Evolutionary conservation across 2,888 invertebrate species (phyloP), one percentile per base, ranked within the genome.

Genomic region (Agelastica alni): DNA sequence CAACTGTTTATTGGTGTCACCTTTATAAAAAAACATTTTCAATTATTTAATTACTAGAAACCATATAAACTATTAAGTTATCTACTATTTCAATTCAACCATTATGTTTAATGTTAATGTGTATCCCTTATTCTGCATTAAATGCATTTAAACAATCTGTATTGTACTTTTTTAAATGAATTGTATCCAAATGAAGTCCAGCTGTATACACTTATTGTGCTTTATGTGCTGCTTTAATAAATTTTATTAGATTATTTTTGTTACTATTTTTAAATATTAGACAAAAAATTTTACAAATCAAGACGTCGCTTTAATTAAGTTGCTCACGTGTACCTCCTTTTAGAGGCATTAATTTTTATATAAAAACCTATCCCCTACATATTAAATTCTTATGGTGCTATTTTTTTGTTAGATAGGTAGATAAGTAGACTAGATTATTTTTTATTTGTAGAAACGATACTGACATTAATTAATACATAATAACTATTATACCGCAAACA

Each of bases 381-480:
- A 14, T 16, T 18, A 47, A 41, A 39, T 48, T 48, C 30, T 39
- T 49, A 49, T 49, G 49, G 49, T 49, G 49, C 49, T 49, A 49
- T 49, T 49, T 37, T 47, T 39, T 49, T 17, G 6, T 42, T 18
- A 22, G 31, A 30, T 43, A 43, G 31, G 43, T 43, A 43, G 17
- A 31, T 7, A 28, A 9, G 14, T 32, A 31, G 13, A 14, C 32
- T 18, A 9, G 17, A 28, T 5, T 28, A 26, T 42, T 42, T 37
- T 31, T 46, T 46, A 42, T 37, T 36, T 22, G 31, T n/a, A 17
- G 46, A 37, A 46, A 46, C 46, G 12, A 46, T 46, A 46, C 46
- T 46, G 37, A 37, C 36, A 16, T 46, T 46, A 46, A 46, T 46
- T 36, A 10, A 26, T 14, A 46, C 10, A 17, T 32, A 14, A 9